Conservation (phyloP, 2,888 invertebrate genomes). For the Drosophila ezoana region DNA sequence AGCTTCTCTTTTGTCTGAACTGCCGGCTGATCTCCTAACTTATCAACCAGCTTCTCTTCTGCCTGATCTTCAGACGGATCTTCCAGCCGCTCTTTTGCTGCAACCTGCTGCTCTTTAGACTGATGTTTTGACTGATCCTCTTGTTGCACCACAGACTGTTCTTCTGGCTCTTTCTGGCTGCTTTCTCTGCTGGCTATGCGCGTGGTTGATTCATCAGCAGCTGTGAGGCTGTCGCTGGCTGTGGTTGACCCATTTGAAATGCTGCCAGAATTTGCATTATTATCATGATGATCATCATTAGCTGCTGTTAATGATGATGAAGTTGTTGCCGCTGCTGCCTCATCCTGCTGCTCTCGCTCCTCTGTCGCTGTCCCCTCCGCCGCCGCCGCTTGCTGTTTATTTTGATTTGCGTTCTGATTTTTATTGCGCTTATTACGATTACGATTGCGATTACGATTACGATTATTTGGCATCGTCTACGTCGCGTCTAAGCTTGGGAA, state of each 20-base stretch:
- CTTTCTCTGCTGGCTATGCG: constrained; percentile 36
- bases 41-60: not conserved
- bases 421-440: constrained; percentile 80
- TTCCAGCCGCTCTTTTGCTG: constrained; percentile 1
- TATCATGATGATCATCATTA: constrained; percentile 41
- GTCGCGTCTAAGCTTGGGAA: constrained; percentile 46
- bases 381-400: constrained; percentile 24
- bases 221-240: constrained; percentile 30
- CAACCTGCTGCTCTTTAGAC: not conserved
- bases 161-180: constrained; percentile 15
- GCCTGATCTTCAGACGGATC: not conserved
- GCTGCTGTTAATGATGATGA: constrained; percentile 29
- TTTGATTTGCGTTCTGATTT: constrained; percentile 69
- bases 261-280: constrained; percentile 75
- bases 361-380: constrained; percentile 7
- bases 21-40: not conserved
- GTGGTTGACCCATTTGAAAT: constrained; percentile 72
- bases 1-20: not conserved
- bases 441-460: constrained; percentile 78
- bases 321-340: constrained; percentile 16
- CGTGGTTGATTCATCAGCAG: constrained; percentile 36
- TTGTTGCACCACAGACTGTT: constrained; percentile 4
- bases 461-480: constrained; percentile 82
- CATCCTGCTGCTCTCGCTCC: constrained; percentile 10
- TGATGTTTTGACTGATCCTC: not conserved